Percentiles rank a stretch among this genome's conserved stretches.
phyloP scores from a whole-genome alignment of 2,888 invertebrate genomes.

The Sepioteuthis lessoniana region DNA sequence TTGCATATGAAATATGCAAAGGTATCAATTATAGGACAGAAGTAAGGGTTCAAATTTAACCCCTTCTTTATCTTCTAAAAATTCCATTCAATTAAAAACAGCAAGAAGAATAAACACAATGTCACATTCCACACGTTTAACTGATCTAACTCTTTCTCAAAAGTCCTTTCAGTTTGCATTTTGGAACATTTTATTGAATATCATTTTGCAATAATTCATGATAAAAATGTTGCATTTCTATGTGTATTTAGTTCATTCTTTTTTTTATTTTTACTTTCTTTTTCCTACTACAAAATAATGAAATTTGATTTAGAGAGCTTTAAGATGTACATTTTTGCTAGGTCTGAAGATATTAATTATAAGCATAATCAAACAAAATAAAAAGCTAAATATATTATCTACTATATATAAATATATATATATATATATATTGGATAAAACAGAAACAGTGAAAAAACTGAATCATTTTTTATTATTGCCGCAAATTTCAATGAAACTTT shows the following conservation, averaged over 20 bases:
- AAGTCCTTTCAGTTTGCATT: neutral
- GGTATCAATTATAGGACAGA: too few species aligned
- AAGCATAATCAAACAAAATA: neutral
- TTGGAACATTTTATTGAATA: neutral
- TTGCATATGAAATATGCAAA: too few species aligned
- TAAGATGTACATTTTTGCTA: neutral
- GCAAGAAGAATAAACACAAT: neutral
- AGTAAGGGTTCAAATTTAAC: too few species aligned
- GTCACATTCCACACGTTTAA: neutral
- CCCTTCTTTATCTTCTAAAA: neutral
- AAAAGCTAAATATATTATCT: neutral
- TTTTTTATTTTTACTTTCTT: neutral
- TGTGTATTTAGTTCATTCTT: neutral
- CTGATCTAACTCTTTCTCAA: neutral
- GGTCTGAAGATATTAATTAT: neutral
- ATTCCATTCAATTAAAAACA: neutral
- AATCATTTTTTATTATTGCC: too few species aligned
- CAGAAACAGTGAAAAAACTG: too few species aligned
- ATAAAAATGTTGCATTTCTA: neutral
- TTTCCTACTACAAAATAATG: too few species aligned
- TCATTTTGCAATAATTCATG: neutral
- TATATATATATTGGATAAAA: neutral
- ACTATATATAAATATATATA: neutral
- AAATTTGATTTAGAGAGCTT: neutral
- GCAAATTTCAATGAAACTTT: too few species aligned